These are phyloP conservation scores for Aleiodes sp. DNA, from an alignment of 1,140 invertebrate genomes.

Conservation along the genomic window DNA sequence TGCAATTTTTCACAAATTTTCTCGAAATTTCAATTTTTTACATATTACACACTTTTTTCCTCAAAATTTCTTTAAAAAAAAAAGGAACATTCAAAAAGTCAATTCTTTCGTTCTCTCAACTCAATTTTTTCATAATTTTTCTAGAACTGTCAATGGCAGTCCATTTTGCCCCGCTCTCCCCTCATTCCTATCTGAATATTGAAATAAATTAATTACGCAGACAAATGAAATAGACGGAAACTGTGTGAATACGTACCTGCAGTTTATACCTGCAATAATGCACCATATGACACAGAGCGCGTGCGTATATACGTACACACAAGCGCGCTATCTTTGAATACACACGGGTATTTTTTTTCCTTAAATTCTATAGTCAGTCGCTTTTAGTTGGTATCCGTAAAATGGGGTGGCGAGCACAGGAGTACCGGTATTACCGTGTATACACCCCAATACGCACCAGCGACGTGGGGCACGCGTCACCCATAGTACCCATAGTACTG, in stretches of 20 bases:
- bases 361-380: background rate
- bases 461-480: conserved; percentile 30
- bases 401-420: background rate
- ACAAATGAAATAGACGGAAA: background rate
- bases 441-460: background rate
- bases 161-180: no score
- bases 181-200: background rate
- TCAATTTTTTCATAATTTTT: no score
- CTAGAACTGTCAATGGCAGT: no score
- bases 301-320: conserved; percentile 9
- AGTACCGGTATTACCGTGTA: background rate
- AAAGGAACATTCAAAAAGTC: no score
- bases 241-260: background rate
- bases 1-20: no score
- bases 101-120: no score
- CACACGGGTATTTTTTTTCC: background rate
- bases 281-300: background rate
- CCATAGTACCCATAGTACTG: background rate
- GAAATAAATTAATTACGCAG: background rate
- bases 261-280: background rate
- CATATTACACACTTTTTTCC: no score
- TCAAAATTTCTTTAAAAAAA: no score
- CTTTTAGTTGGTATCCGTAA: background rate
- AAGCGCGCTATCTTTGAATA: background rate
- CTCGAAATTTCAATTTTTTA: no score